These are phyloP conservation scores for Aphaenogaster ashmeadi DNA, from an alignment of 1,140 invertebrate species.

Conservation along the genomic window DNA sequence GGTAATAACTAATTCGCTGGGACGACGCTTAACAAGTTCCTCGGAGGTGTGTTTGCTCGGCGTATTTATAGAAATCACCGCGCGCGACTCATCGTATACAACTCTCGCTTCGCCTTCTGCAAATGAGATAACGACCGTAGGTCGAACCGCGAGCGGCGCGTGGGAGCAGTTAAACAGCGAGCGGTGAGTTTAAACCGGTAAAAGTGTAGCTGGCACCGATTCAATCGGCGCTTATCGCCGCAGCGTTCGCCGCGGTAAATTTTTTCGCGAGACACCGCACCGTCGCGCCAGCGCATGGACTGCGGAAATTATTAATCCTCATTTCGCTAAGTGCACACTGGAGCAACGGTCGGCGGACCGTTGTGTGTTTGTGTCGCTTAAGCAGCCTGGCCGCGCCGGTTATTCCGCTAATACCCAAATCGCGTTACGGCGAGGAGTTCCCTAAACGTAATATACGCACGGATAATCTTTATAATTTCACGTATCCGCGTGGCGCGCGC, in stretches of 20 bases:
- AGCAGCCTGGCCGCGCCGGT: slow-evolving; percentile 20
- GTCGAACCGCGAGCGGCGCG: not conserved
- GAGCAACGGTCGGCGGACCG: not conserved
- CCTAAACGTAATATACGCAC: not conserved
- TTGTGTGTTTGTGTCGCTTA: slow-evolving; percentile 25
- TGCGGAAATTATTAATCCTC: slow-evolving; percentile 46
- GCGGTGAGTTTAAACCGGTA: not conserved
- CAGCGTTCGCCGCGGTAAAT: not conserved
- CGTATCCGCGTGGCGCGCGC: not conserved
- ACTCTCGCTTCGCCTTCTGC: not conserved
- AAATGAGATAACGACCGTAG: not conserved
- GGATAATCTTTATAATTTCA: slow-evolving; percentile 48
- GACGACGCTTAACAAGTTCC: not conserved
- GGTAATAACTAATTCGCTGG: slow-evolving; percentile 4
- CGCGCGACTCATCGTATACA: not conserved
- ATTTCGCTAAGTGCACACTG: slow-evolving; percentile 41
- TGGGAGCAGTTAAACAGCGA: not conserved
- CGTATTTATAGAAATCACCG: slow-evolving; percentile 2
- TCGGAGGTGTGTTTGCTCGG: not conserved
- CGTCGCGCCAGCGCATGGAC: not conserved
- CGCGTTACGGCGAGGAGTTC: slow-evolving; percentile 20
- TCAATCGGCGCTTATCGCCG: slow-evolving; percentile 27
- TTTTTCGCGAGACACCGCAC: not conserved
- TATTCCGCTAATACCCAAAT: slow-evolving; percentile 47
- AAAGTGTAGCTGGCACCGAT: slow-evolving; percentile 15